Percentiles rank a stretch among this genome's conserved stretches.
Conservation (phyloP, 92 coral and sea anemone genomes). For the Zoanthus solanderi region DNA sequence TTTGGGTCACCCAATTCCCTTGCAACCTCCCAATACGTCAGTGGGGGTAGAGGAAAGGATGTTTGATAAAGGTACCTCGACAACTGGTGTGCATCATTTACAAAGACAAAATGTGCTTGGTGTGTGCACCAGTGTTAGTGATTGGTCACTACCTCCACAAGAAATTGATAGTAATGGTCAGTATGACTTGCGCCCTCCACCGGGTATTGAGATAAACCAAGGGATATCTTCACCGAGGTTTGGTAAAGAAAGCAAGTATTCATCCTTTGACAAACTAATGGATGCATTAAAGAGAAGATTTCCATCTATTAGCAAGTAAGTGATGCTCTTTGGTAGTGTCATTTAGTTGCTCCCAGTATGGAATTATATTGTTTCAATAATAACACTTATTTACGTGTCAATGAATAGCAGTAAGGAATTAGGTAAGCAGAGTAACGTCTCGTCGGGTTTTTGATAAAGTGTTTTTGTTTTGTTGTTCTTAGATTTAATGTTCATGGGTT, state of each 20-base stretch:
- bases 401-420: too few species aligned
- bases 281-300: slow-evolving; percentile 71
- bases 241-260: slow-evolving; percentile 47
- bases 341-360: too few species aligned
- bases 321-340: neutral
- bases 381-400: too few species aligned
- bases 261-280: slow-evolving; percentile 82
- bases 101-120: neutral
- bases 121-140: neutral
- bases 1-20: neutral
- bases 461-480: too few species aligned
- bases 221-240: slow-evolving; percentile 27
- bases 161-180: neutral
- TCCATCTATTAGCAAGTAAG: slow-evolving; percentile 75
- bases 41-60: neutral
- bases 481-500: too few species aligned
- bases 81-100: neutral
- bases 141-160: neutral
- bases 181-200: slow-evolving; percentile 50
- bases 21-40: neutral
- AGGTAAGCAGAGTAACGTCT: too few species aligned
- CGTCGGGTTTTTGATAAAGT: too few species aligned
- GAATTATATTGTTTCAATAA: too few species aligned
- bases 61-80: neutral
- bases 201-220: slow-evolving; percentile 57